Evolutionary conservation across 2,888 invertebrate species (phyloP), one percentile per base, ranked within the genome.

Genomic region (Gibbula magus): DNA sequence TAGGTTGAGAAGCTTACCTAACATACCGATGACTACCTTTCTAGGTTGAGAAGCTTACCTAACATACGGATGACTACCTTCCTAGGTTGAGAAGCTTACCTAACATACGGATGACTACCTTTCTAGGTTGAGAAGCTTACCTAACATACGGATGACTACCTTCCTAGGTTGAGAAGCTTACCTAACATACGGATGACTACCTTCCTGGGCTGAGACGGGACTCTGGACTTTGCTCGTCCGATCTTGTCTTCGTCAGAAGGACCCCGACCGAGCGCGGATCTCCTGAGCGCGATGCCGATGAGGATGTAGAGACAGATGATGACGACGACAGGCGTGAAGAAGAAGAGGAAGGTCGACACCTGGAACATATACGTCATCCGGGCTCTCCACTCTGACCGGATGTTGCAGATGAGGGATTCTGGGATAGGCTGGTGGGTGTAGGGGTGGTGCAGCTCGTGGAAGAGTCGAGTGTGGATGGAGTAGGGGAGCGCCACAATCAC

Each of bases 301-400:
- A 87, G 83, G 32, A 90, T 83, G 93, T 97, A 97, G 54, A 97
- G 94, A 32, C 96, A 94, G 85, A 96, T 94, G 89, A 98, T 96
- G 39, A 97, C 93, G 1, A 96, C 84, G 91, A 95, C 94, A 0
- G 96, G 96, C 18, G 95, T 93, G 79, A 97, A 94, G 94, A 98
- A 97, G 93, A 97, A 97, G 85, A 96, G 93, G 82, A 96, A 94
- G 85, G 95, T 95, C 91, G 97, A 97, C 52, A 96, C 79, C 80
- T 84, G 85, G 67, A 85, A 84, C 79, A 84, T 85, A 73, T 82
- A 84, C 56, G 80, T 81, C 85, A 85, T 85, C 25, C 82, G 75
- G n/a, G 13, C 52, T 8, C 75, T 74, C 70, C 85, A 88, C 87
- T 39, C 79, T 81, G 0, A 76, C 77, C 81, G 88, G 61, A 90